Base-by-base conservation (phyloP, 2,888 invertebrate genomes). In the Lepidocyrtoides sp. region DNA sequence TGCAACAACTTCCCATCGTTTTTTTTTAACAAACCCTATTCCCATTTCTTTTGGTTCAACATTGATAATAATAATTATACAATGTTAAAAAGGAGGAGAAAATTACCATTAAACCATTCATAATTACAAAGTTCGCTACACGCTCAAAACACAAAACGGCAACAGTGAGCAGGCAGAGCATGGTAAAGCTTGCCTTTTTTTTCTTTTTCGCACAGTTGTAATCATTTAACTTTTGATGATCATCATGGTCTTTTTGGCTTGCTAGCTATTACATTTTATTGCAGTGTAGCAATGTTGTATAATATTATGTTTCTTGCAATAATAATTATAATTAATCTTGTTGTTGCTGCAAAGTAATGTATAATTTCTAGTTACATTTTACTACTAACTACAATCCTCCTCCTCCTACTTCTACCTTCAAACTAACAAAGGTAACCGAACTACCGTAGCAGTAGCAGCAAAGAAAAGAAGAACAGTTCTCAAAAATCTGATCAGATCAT, bases 1-100 rank as follows among this genome's bases (percentile, higher is more conserved):
- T 81, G n/a, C 23, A 12, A 17, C 17, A 8, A 32, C 36, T 81
- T 81, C 77, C 77, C 77, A 77, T 77, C 51, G n/a, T n/a, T n/a
- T n/a, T n/a, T n/a, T n/a, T n/a, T n/a, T n/a, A 36, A 36, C 36
- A 36, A 60, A 60, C 81, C 81, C 81, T 36, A n/a, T 51, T 36
- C 51, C 36, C 10, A 57, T 60, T 79, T 57, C 1, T 32, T 17
- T 44, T 36, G 36, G 29, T 77, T 51, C 51, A 23, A 26, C 77
- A 77, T 60, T 23, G 41, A 81, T 81, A 57, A 81, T 29, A 81
- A 81, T 81, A 81, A 81, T 81, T 81, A 81, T 23, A 36, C 60
- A 81, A 81, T 60, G 81, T 81, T 81, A 36, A 81, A 60, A 81
- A 60, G 81, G 81, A 81, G 81, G 81, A 81, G 81, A 81, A 79